A percentile compares a stretch with the other conserved stretches of the same genome.
Conservation (phyloP, 2,113 vertebrate genomes). For the Thamnophis sirtalis region DNA sequence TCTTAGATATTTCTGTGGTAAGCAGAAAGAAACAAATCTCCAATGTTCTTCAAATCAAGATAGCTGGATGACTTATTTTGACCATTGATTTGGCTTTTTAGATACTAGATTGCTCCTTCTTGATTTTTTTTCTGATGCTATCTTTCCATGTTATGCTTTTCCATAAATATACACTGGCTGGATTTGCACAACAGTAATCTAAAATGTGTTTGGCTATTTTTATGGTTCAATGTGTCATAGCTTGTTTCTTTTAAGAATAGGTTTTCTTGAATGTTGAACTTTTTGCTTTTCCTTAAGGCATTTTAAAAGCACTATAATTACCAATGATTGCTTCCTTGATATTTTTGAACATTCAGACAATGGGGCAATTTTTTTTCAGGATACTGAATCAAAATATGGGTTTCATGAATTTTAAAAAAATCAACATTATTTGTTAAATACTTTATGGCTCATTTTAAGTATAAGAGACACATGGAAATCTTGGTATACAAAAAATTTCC, state of each 20-base stretch:
- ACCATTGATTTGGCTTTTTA: neutral
- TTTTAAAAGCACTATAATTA: neutral
- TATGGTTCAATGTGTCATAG: neutral
- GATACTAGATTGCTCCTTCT: neutral
- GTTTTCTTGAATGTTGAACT: neutral
- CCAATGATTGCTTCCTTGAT: neutral
- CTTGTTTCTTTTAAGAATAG: neutral
- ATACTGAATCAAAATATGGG: neutral
- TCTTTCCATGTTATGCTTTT: neutral
- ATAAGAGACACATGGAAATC: neutral
- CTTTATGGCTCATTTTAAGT: neutral
- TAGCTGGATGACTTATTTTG: neutral
- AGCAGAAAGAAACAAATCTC: neutral
- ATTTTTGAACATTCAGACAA: neutral
- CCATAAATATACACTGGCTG: neutral
- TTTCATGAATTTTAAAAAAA: neutral
- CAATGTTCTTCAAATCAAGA: neutral
- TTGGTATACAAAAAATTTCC: neutral
- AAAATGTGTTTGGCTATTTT: neutral
- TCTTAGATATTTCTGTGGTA: neutral
- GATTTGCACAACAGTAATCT: neutral
- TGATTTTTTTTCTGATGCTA: neutral
- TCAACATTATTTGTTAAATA: neutral
- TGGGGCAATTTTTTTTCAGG: neutral
- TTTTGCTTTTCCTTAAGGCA: neutral